Percentiles rank a stretch among this genome's conserved stretches.
Conservation (phyloP, 2,797 vertebrate genomes). For the Alectoris magna region DNA sequence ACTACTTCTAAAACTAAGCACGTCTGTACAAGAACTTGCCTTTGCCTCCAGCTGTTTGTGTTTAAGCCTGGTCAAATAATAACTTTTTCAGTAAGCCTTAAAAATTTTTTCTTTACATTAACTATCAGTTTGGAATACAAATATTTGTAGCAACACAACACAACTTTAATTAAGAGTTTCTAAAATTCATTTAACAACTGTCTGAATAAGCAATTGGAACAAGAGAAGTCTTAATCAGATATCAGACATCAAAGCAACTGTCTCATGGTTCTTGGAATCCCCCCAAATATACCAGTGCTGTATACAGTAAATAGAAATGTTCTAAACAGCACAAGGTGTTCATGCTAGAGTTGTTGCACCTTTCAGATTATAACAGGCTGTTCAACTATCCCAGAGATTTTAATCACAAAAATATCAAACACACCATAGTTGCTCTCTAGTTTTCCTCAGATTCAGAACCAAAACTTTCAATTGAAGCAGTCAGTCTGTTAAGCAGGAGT, state of each 20-base stretch:
- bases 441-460: neutral
- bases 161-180: neutral
- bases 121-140: neutral
- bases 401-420: neutral
- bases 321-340: neutral
- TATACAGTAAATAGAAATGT: neutral
- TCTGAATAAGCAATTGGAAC: constrained; percentile 6
- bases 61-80: neutral
- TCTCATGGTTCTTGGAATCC: constrained; percentile 6
- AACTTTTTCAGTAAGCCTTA: neutral
- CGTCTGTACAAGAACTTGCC: constrained; percentile 23
- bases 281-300: neutral
- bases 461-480: neutral
- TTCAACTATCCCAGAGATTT: neutral
- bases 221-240: neutral
- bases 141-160: constrained; percentile 3
- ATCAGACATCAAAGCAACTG: constrained; percentile 28
- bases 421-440: neutral
- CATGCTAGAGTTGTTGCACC: neutral
- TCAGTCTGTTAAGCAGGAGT: neutral
- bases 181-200: neutral
- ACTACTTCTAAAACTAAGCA: neutral
- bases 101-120: constrained; percentile 10
- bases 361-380: neutral
- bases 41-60: constrained; percentile 34